These are phyloP conservation scores for Clarias gariepinus DNA, from an alignment of 2,113 vertebrate species.

Conservation along the genomic window DNA sequence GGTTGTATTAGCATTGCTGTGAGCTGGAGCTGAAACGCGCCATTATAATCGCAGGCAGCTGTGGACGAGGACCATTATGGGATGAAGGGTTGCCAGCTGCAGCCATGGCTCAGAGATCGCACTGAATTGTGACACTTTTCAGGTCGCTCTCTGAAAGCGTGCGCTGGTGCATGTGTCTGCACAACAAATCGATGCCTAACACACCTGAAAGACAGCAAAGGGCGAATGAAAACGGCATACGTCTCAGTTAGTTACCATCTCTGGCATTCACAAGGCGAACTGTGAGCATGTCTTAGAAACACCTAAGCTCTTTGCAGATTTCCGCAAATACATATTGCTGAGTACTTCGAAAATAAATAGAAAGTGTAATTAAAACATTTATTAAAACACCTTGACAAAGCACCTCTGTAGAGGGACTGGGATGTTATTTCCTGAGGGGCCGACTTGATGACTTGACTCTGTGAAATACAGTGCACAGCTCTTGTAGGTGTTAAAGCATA, in stretches of 20 bases:
- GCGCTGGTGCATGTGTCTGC: constrained; percentile 35
- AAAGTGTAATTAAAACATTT: neutral
- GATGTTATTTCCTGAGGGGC: neutral
- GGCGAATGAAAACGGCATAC: constrained; percentile 24
- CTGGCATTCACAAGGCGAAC: neutral
- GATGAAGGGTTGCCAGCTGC: constrained; percentile 18
- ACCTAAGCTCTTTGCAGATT: neutral
- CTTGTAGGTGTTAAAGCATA: neutral
- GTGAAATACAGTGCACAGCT: neutral
- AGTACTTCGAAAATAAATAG: no score
- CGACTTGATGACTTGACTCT: neutral
- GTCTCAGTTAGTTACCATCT: constrained; percentile 7
- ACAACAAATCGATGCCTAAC: constrained; percentile 33
- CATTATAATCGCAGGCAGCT: constrained; percentile 5
- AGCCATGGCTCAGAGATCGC: constrained; percentile 23
- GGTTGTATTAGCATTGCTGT: neutral
- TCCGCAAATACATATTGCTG: neutral
- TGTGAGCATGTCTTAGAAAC: constrained; percentile 15
- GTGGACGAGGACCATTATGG: constrained; percentile 14
- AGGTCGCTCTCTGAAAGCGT: constrained; percentile 25
- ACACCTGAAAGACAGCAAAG: constrained; percentile 22
- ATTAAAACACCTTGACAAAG: neutral
- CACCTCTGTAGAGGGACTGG: neutral
- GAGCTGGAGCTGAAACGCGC: neutral
- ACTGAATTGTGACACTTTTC: constrained; percentile 37